These are phyloP conservation scores for Chelon auratus DNA, from an alignment of 2,797 vertebrate genomes.

Conservation along the genomic window DNA sequence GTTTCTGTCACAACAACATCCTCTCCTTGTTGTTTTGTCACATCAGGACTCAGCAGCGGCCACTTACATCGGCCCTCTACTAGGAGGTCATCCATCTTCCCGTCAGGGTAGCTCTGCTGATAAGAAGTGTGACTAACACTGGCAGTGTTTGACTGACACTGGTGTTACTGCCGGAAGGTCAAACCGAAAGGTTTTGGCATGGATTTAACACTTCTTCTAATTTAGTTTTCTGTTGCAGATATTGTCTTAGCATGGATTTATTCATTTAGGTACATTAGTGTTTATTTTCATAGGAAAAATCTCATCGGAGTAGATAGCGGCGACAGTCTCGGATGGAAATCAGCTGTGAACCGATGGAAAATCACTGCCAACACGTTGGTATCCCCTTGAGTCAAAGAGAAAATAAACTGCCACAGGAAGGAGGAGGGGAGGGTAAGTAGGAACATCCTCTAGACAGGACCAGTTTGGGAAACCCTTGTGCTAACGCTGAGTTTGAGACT, in stretches of 20 bases:
- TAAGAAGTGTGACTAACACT: conserved; percentile 30
- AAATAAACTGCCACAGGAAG: conserved; percentile 23
- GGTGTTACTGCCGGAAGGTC: conserved; percentile 3
- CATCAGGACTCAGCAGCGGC: not conserved
- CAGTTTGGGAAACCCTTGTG: not conserved
- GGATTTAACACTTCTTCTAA: not conserved
- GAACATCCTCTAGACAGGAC: conserved; percentile 26
- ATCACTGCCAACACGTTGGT: not conserved
- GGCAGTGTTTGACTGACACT: conserved; percentile 1
- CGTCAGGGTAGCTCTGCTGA: conserved; percentile 28
- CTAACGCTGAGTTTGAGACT: not conserved
- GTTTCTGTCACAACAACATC: conserved; percentile 46
- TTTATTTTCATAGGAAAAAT: not conserved
- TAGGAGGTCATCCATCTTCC: conserved; percentile 41
- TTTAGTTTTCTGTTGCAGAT: not conserved
- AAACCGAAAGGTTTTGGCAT: not conserved
- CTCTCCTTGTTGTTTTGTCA: conserved; percentile 40
- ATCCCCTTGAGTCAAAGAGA: conserved; percentile 19
- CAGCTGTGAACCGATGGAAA: conserved; percentile 2
- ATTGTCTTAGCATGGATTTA: not conserved
- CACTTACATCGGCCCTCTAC: conserved; percentile 8
- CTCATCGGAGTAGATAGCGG: not conserved
- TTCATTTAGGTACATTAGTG: not conserved
- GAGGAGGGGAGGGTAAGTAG: conserved; percentile 17
- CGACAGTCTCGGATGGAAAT: not conserved